Percentiles rank a stretch among this genome's conserved stretches.
Conservation (phyloP, 1,140 invertebrate genomes). For the Drosophila prosaltans region DNA sequence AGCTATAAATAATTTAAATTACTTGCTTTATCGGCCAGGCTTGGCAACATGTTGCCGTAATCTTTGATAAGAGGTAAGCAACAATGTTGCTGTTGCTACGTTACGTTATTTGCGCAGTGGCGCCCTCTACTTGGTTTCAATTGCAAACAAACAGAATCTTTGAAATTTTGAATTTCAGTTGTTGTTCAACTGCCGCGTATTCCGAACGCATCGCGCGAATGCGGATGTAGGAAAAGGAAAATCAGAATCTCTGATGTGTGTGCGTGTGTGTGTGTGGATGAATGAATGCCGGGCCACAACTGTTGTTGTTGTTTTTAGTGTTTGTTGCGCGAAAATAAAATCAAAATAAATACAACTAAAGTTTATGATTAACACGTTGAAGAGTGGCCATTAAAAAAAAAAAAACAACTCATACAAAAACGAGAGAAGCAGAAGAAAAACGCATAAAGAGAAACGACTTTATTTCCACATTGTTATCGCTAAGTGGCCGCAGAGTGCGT, state of each 20-base stretch:
- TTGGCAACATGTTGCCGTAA: conserved; percentile 49
- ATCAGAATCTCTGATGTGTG: conserved; percentile 2
- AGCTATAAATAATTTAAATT: conserved; percentile 23
- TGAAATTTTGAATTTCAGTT: conserved; percentile 58
- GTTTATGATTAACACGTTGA: conserved; percentile 7
- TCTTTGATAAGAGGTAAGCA: conserved; percentile 12
- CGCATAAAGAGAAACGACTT: conserved; percentile 9
- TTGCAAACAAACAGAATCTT: conserved; percentile 17
- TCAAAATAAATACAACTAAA: conserved; percentile 13
- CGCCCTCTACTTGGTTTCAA: conserved; percentile 26
- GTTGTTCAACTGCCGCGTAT: conserved; percentile 67
- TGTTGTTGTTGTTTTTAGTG: neutral
- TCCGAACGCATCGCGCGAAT: conserved; percentile 56
- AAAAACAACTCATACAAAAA: neutral
- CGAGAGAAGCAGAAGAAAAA: neutral
- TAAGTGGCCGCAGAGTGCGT: conserved; percentile 10
- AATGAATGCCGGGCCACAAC: conserved; percentile 4
- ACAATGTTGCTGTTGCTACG: too few species aligned
- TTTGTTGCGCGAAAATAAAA: conserved; percentile 6
- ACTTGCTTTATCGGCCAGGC: conserved; percentile 32
- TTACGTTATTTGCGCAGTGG: neutral
- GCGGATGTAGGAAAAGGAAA: conserved; percentile 2
- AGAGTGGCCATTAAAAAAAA: conserved; percentile 5
- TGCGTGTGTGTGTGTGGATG: neutral
- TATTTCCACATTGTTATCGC: conserved; percentile 51